Conservation (phyloP, 1,140 invertebrate species). For the Cephus cinctus region DNA sequence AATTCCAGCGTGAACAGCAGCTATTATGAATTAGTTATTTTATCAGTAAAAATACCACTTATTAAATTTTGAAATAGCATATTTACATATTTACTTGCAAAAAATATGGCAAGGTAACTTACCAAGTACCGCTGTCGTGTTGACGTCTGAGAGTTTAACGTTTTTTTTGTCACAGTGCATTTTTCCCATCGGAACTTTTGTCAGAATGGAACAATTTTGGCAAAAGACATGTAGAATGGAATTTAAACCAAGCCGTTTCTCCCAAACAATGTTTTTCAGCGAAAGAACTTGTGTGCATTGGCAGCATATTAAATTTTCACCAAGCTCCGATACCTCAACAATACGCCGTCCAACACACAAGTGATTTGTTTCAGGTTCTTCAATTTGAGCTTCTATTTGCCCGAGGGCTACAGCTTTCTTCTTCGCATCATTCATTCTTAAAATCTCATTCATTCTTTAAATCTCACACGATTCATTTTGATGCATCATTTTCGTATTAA, state of each 20-base stretch:
- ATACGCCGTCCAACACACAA: slow-evolving; percentile 10
- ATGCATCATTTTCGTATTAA: too few relatives aligned
- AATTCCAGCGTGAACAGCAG: slow-evolving; percentile 6
- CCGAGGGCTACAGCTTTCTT: too few relatives aligned
- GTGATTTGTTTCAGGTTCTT: too few relatives aligned
- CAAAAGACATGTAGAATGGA: slow-evolving; percentile 4
- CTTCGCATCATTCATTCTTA: too few relatives aligned
- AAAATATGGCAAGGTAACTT: slow-evolving; percentile 7
- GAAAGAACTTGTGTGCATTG: slow-evolving; percentile 9
- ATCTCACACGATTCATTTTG: too few relatives aligned
- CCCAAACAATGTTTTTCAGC: slow-evolving; percentile 6
- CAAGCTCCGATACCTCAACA: slow-evolving; percentile 9
- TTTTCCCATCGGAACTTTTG: slow-evolving; percentile 9
- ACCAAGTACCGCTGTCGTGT: slow-evolving; percentile 9
- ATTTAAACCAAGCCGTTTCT: slow-evolving; percentile 7
- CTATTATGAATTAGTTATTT: too few relatives aligned
- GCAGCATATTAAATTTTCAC: slow-evolving; percentile 10
- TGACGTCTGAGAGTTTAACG: slow-evolving; percentile 11
- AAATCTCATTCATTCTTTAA: too few relatives aligned
- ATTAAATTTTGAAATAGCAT: too few relatives aligned
- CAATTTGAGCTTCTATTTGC: too few relatives aligned
- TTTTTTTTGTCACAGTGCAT: slow-evolving; percentile 1
- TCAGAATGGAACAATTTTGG: slow-evolving; percentile 4
- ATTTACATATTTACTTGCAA: too few relatives aligned
- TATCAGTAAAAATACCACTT: too few relatives aligned